Evolutionary conservation across 2,113 vertebrate genomes (phyloP).

Genomic region (Syngnathoides biaculeatus): DNA sequence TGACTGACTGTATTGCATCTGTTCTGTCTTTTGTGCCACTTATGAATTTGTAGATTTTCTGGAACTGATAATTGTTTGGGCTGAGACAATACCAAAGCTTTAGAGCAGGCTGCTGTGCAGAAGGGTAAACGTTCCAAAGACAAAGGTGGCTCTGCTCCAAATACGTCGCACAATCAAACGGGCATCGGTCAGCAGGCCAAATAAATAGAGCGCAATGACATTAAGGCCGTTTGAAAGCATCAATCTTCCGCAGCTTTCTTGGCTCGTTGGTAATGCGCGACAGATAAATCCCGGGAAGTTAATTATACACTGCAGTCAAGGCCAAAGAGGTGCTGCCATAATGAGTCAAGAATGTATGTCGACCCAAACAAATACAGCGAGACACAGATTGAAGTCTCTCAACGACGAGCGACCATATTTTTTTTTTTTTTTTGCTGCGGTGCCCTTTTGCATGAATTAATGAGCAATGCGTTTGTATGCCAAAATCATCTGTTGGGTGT

Average conservation of each 20-base stretch:
- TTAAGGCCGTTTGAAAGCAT: conserved; percentile 5
- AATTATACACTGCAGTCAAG: conserved; percentile 8
- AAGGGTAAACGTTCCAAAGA: neutral
- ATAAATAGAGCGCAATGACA: neutral
- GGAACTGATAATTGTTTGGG: neutral
- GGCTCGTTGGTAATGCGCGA: neutral
- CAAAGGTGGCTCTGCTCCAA: neutral
- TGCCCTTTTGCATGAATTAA: conserved; percentile 59
- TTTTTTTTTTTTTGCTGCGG: conserved; percentile 5
- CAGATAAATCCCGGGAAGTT: conserved; percentile 11
- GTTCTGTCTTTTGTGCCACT: neutral
- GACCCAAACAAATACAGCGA: neutral
- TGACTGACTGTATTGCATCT: neutral
- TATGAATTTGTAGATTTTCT: neutral
- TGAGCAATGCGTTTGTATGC: conserved; percentile 37
- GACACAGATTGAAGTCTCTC: conserved; percentile 17
- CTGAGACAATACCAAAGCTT: neutral
- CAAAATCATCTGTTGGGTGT: conserved; percentile 42
- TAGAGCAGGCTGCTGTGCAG: neutral
- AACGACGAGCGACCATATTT: conserved; percentile 30
- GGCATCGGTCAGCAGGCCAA: neutral
- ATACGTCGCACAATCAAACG: neutral
- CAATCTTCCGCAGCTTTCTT: neutral
- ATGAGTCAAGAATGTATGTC: conserved; percentile 7
- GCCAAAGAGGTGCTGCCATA: conserved; percentile 16